Conservation (phyloP, 2,888 invertebrate species). For the Andrena marginata region DNA sequence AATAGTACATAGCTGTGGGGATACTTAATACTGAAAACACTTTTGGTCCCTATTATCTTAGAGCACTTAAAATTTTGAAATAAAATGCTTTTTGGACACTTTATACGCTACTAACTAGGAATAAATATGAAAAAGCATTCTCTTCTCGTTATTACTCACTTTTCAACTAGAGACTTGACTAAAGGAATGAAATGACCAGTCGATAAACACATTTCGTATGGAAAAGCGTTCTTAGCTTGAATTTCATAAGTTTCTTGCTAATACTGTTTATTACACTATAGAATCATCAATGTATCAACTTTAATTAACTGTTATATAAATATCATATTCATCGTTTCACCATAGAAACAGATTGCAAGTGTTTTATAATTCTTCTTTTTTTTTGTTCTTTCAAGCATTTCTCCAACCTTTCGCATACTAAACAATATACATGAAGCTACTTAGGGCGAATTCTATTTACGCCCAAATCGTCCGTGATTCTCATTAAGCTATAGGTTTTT, state of each 20-base stretch:
- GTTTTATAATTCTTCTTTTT: slow-evolving; percentile 12
- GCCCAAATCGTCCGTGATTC: too few species aligned
- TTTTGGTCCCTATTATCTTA: slow-evolving; percentile 65
- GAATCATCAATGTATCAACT: slow-evolving; percentile 28
- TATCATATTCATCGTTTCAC: slow-evolving; percentile 12
- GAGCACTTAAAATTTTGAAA: slow-evolving; percentile 38
- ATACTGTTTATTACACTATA: slow-evolving; percentile 7
- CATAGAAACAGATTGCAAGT: slow-evolving; percentile 31
- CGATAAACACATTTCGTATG: background rate
- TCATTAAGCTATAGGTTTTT: too few species aligned
- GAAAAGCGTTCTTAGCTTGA: background rate
- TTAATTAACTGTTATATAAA: slow-evolving; percentile 15
- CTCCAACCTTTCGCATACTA: slow-evolving; percentile 6
- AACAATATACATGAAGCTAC: slow-evolving; percentile 25
- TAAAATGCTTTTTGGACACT: background rate
- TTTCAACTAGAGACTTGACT: background rate
- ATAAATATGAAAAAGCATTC: slow-evolving; percentile 1
- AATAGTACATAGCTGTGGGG: slow-evolving; percentile 26
- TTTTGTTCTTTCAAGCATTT: slow-evolving; percentile 39
- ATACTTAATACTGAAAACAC: slow-evolving; percentile 64
- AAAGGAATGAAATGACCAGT: background rate
- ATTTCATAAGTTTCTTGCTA: slow-evolving; percentile 8
- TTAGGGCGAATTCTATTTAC: too few species aligned
- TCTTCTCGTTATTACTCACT: background rate
- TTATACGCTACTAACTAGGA: slow-evolving; percentile 5